Evolutionary conservation across 2,797 vertebrate species (phyloP).

Genomic region (Chelon labrosus): DNA sequence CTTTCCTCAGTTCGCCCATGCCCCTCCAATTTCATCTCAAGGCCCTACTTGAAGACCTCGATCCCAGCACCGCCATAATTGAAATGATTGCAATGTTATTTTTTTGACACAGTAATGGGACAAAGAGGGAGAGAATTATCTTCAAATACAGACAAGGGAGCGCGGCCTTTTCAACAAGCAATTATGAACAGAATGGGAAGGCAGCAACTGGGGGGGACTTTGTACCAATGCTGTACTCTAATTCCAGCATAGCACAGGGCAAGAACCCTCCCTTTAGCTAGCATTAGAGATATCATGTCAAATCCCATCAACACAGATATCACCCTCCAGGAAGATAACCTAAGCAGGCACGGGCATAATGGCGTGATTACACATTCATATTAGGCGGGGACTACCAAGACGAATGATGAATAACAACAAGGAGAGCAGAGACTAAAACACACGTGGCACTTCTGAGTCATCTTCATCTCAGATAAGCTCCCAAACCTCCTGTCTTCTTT

Average conservation of each 20-base stretch:
- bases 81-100: slow-evolving; percentile 78
- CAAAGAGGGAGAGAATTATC: slow-evolving; percentile 58
- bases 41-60: slow-evolving; percentile 63
- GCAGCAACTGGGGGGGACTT: slow-evolving; percentile 35
- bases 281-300: slow-evolving; percentile 61
- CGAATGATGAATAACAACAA: slow-evolving; percentile 64
- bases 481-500: slow-evolving; percentile 51
- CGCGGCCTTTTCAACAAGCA: slow-evolving; percentile 57
- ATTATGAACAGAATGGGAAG: slow-evolving; percentile 57
- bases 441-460: slow-evolving; percentile 58
- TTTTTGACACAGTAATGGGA: slow-evolving; percentile 68
- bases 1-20: slow-evolving; percentile 55
- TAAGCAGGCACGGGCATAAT: slow-evolving; percentile 56
- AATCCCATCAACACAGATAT: slow-evolving; percentile 56
- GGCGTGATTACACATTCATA: slow-evolving; percentile 68
- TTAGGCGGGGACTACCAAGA: slow-evolving; percentile 60
- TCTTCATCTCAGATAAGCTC: slow-evolving; percentile 58
- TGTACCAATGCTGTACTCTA: slow-evolving; percentile 18
- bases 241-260: slow-evolving; percentile 25
- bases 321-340: slow-evolving; percentile 49
- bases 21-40: slow-evolving; percentile 73
- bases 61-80: slow-evolving; percentile 68
- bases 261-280: slow-evolving; percentile 23
- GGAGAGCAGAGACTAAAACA: slow-evolving; percentile 64
- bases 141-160: slow-evolving; percentile 60